phyloP scores from a whole-genome alignment of 1,140 invertebrate species.

The Varroa destructor region DNA sequence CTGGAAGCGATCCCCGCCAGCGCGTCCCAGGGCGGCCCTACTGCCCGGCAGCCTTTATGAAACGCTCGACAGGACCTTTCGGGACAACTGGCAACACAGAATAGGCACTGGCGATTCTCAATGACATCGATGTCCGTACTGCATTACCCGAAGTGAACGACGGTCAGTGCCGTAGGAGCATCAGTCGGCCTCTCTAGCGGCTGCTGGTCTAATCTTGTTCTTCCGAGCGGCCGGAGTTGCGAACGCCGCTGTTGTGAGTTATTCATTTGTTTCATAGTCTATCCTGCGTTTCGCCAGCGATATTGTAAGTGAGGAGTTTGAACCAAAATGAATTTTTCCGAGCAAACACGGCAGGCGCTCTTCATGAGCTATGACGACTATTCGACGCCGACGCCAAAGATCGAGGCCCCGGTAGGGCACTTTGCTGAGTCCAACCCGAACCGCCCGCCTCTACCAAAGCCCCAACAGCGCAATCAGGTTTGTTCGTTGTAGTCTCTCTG shows the following conservation, averaged over 20 bases:
- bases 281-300: neutral
- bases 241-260: neutral
- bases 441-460: slow-evolving; percentile 22
- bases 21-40: no score
- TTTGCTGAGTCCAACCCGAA: slow-evolving; percentile 24
- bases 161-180: no score
- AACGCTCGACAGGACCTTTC: no score
- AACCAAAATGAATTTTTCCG: slow-evolving; percentile 19
- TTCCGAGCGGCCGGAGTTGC: no score
- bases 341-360: slow-evolving; percentile 14
- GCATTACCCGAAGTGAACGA: no score
- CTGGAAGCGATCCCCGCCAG: no score
- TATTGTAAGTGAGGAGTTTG: neutral
- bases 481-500: neutral
- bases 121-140: no score
- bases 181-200: no score
- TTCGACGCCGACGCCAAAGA: slow-evolving; percentile 21
- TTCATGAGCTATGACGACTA: slow-evolving; percentile 26
- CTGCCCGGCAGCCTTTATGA: no score
- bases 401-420: slow-evolving; percentile 23
- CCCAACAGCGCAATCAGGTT: slow-evolving; percentile 25
- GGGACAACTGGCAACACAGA: no score
- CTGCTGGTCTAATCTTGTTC: no score
- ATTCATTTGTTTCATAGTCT: neutral
- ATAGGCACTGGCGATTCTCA: no score